Evolutionary conservation across 2,888 invertebrate species (phyloP).

Genomic region (Andricus quercusramuli): DNA sequence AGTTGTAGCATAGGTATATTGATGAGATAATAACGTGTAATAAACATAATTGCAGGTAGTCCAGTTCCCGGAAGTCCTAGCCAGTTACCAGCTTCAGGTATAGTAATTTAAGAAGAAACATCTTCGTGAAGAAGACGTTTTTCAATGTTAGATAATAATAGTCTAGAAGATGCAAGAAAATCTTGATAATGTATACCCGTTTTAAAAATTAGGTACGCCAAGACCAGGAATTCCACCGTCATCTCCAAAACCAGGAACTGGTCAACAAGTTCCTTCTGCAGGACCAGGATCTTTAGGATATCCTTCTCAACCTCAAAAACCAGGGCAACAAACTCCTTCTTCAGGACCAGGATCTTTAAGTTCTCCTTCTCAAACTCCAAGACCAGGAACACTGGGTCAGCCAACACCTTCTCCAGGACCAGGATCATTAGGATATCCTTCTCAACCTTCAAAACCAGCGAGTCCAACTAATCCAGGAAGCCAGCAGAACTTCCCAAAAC

Average conservation of each 20-base stretch:
- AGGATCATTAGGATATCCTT: background rate
- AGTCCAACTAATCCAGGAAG: background rate
- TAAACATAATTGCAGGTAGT: constrained; percentile 21
- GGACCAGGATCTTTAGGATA: background rate
- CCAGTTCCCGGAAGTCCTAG: background rate
- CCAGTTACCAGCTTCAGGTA: constrained; percentile 18
- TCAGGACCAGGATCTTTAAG: background rate
- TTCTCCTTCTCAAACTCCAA: background rate
- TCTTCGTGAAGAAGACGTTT: background rate
- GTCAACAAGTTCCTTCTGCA: background rate
- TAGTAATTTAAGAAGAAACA: background rate
- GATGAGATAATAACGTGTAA: background rate
- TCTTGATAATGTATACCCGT: background rate
- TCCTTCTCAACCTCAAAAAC: background rate
- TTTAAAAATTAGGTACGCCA: background rate
- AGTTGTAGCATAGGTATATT: background rate
- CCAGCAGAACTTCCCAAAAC: constrained; percentile 6
- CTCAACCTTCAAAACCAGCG: constrained; percentile 1
- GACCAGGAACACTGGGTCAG: background rate
- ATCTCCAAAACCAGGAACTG: background rate
- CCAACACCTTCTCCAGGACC: background rate
- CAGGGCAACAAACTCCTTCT: background rate
- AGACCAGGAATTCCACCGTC: background rate
- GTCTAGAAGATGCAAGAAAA: background rate
- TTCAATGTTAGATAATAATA: background rate